Percentiles rank a stretch among this genome's conserved stretches.
phyloP scores from a whole-genome alignment of 1,140 invertebrate genomes.

The Portunus trituberculatus region DNA sequence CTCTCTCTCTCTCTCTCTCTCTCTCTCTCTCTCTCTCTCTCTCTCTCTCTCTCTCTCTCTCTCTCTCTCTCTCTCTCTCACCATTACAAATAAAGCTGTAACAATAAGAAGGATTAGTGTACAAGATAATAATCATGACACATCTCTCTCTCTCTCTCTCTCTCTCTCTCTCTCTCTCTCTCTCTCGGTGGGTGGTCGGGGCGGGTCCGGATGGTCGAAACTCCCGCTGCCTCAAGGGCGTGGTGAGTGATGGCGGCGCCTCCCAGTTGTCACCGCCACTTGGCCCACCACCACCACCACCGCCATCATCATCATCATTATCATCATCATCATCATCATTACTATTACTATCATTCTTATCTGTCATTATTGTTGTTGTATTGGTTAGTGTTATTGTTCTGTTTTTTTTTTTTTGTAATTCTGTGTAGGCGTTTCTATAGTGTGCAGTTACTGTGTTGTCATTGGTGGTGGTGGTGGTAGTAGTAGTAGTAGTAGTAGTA shows the following conservation, averaged over 20 bases:
- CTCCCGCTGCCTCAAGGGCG: background rate
- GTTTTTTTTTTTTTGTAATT: background rate
- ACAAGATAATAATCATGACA: too few species aligned
- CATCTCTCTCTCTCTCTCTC: constrained; percentile 5
- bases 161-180: constrained; percentile 11
- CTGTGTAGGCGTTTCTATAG: too few species aligned
- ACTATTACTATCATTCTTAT: background rate
- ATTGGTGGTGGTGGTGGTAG: background rate
- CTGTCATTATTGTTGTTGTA: background rate
- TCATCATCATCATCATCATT: background rate
- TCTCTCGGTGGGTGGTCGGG: background rate
- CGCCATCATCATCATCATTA: constrained; percentile 10
- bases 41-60: too few species aligned
- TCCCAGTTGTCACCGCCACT: background rate
- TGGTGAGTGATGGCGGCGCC: constrained; percentile 15
- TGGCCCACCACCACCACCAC: background rate
- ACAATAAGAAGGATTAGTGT: too few species aligned
- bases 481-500: background rate
- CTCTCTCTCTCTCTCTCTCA: too few species aligned
- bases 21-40: too few species aligned
- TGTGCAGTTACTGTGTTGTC: too few species aligned
- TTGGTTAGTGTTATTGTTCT: background rate
- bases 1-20: too few species aligned
- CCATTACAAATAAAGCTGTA: too few species aligned
- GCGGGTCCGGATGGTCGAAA: background rate